phyloP scores from a whole-genome alignment of 1,140 invertebrate genomes.

The Drosophila gunungcola region DNA sequence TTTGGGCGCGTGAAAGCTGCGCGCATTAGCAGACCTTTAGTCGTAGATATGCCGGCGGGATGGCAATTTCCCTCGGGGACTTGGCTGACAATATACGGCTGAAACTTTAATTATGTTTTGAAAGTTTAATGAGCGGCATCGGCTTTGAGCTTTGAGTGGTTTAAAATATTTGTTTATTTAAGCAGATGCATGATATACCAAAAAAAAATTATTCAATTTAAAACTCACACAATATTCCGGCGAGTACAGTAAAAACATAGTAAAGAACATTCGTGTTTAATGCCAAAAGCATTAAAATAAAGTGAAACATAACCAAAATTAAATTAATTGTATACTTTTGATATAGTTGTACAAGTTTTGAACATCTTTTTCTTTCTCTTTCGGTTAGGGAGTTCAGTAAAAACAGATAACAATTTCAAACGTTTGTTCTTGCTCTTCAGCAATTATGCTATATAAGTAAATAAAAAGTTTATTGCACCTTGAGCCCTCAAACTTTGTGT shows the following conservation, averaged over 20 bases:
- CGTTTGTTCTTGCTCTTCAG: too few species aligned
- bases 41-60: constrained; percentile 17
- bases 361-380: too few species aligned
- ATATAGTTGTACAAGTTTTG: too few species aligned
- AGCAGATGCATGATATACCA: background rate
- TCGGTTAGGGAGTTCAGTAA: too few species aligned
- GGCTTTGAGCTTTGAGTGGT: constrained; percentile 16
- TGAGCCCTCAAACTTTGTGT: too few species aligned
- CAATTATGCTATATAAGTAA: too few species aligned
- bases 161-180: constrained; percentile 45
- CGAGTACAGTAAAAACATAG: background rate
- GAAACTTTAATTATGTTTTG: constrained; percentile 82
- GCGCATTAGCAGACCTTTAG: constrained; percentile 73
- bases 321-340: too few species aligned
- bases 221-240: background rate
- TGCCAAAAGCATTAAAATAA: too few species aligned
- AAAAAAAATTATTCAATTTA: background rate
- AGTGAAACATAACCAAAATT: too few species aligned
- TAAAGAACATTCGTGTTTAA: background rate
- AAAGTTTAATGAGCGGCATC: constrained; percentile 66
- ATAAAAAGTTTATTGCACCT: background rate
- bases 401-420: too few species aligned
- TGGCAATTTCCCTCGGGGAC: constrained; percentile 33
- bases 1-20: constrained; percentile 78
- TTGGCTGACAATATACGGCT: constrained; percentile 30